Evolutionary conservation across 1,140 invertebrate genomes (phyloP).

Genomic region (Acromyrmex heyeri): DNA sequence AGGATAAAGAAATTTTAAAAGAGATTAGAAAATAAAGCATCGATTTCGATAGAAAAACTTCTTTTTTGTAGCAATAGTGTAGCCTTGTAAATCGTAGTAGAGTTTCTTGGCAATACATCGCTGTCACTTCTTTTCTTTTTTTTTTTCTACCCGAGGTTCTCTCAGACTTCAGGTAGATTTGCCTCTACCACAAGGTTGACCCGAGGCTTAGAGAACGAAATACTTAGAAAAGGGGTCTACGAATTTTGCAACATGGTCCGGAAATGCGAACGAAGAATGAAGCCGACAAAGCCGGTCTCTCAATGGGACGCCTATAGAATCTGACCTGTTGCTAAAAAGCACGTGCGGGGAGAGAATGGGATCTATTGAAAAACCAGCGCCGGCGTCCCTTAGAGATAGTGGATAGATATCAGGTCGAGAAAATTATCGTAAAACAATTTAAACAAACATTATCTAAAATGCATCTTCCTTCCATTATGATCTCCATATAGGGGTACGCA

Average conservation of each 20-base stretch:
- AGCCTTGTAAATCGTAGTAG: conserved; percentile 58
- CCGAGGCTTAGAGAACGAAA: conserved; percentile 1
- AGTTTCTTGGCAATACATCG: conserved; percentile 53
- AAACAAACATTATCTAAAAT: background rate
- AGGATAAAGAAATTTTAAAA: conserved; percentile 2
- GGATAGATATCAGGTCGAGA: background rate
- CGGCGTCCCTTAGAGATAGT: background rate
- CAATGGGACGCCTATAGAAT: conserved; percentile 3
- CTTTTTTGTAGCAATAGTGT: background rate
- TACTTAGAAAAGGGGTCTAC: conserved; percentile 66
- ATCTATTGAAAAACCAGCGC: background rate
- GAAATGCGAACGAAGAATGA: conserved; percentile 36
- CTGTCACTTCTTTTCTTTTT: background rate
- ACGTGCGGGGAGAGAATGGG: background rate
- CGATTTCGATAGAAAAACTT: background rate
- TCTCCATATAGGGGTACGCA: too few species aligned
- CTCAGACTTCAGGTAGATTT: background rate
- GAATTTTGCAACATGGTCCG: conserved; percentile 66
- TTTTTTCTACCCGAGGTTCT: too few species aligned
- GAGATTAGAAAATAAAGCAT: background rate
- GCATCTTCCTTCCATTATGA: background rate
- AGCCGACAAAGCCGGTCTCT: background rate
- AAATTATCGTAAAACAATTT: background rate
- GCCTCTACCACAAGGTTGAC: background rate
- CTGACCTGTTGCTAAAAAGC: background rate